A percentile compares a stretch with the other conserved stretches of the same genome.
Conservation (phyloP, 2,888 invertebrate genomes). For the Clepsis dumicolana region DNA sequence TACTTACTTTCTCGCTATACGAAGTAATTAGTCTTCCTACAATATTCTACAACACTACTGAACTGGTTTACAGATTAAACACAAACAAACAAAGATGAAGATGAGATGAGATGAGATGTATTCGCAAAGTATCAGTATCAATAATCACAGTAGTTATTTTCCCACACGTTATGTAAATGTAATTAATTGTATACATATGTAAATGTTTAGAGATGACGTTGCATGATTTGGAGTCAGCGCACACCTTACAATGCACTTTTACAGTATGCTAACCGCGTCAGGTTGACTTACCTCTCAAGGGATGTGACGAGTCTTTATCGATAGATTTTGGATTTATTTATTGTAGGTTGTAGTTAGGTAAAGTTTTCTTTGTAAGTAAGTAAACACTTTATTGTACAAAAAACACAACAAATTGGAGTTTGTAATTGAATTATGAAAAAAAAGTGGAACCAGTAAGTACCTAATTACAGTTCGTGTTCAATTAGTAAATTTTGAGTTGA, state of each 20-base stretch:
- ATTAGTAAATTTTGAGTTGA: too few species aligned
- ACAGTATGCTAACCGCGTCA: slow-evolving; percentile 74
- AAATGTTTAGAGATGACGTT: slow-evolving; percentile 60
- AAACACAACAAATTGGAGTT: not conserved
- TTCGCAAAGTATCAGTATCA: not conserved
- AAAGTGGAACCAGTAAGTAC: too few species aligned
- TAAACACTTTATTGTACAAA: not conserved
- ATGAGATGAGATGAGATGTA: too few species aligned
- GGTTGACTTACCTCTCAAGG: slow-evolving; percentile 60
- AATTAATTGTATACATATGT: slow-evolving; percentile 35
- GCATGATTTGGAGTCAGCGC: slow-evolving; percentile 49
- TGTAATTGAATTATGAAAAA: too few species aligned
- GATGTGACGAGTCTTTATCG: slow-evolving; percentile 48
- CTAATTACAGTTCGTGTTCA: too few species aligned
- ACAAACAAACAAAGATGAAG: too few species aligned
- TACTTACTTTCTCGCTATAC: slow-evolving; percentile 17
- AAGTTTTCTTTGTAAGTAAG: too few species aligned
- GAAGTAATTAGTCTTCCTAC: slow-evolving; percentile 22
- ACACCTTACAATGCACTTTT: slow-evolving; percentile 78
- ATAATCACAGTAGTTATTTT: slow-evolving; percentile 24
- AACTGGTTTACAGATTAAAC: too few species aligned
- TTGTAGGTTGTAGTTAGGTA: too few species aligned
- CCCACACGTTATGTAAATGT: slow-evolving; percentile 41
- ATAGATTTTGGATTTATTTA: not conserved
- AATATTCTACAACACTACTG: too few species aligned